Base-by-base conservation (phyloP, 64 coral and sea anemone species). In the Actinia tenebrosa region DNA sequence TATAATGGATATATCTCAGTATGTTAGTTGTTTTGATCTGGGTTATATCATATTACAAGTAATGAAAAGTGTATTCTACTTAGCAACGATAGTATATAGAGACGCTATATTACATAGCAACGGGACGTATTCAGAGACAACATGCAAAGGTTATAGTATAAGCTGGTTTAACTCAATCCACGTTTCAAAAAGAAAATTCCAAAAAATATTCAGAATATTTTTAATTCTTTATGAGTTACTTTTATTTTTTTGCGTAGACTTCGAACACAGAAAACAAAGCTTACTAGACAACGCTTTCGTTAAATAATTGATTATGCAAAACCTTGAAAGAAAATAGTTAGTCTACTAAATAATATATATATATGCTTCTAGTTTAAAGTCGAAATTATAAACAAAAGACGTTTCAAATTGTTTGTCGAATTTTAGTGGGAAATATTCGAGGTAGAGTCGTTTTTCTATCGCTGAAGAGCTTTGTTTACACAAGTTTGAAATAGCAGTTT, bases 401-500 rank as follows among this genome's bases (percentile, higher is more conserved):
- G 11, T 30, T 25, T 75, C 10, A 42, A 30, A 10, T 42, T 42
- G 20, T 8, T 15, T 42, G 7, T 16, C n/a, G 9, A 69, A 69
- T 26, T 69, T 69, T 10, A n/a, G 64, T 23, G 22, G 22, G n/a
- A 75, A 30, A 75, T 27, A 15, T 75, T 42, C 26, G 10, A 5
- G 3, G 63, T 75, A 27, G 25, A 75, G 9, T 30, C 69, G 27
- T 10, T 75, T 75, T 75, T 75, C 0, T 75, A 8, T 75, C 69
- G n/a, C n/a, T 75, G 20, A 75, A 75, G 69, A 75, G 26, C 11
- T 75, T 75, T 75, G 69, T 75, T 75, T 75, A 75, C 69, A 75
- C 14, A 75, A 75, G 69, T 75, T 75, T 75, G 69, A 75, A 75
- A 75, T 75, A 30, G 23, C 69, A 66, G 63, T 66, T 75, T 2